Base-by-base conservation (phyloP, 1,140 invertebrate species). In the Lanistes nyassanus region DNA sequence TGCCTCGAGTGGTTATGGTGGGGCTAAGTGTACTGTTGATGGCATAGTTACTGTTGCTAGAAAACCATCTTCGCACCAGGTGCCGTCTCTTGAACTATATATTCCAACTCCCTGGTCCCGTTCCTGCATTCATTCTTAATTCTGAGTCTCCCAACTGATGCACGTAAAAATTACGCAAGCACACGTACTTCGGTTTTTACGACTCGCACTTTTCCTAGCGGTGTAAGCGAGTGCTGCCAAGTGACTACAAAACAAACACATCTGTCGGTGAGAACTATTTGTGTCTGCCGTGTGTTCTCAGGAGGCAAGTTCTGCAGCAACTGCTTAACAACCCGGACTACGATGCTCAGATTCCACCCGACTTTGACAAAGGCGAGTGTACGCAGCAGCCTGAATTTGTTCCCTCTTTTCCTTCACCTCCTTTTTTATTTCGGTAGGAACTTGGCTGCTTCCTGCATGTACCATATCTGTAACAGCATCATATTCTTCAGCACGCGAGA, bases 281-380 rank as follows among this genome's bases (percentile, higher is more conserved):
- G 66, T 68, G 66, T 68, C n/a, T 68, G 42, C 51, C 29, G 5
- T 68, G 66, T 66, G 19, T 19, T 21, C 26, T 34, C 65, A 68
- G 66, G 53, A 37, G 66, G 21, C 66, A 68, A 31, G 42, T 68
- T 39, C 51, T 70, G 68, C n/a, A 58, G 21, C 19, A 6, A 6
- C 34, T 70, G 31, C 68, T 70, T 29, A 31, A 36, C 19, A 34
- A 70, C 31, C 16, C 13, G 4, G 23, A 68, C 19, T 74, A 74
- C 60, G 76, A 78, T 36, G 62, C 76, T 2, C 58, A 72, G 29
- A 78, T 78, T 29, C 71, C 76, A 9, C 76, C 76, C 16, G 76
- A 78, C 66, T 78, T 74, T 36, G 76, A 78, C 34, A 70, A 42
- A 74, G 58, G 72, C 74, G 47, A 77, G 47, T 36, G 53, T 9